phyloP scores from a whole-genome alignment of 2,888 invertebrate species.

The Ecliptopera silaceata region DNA sequence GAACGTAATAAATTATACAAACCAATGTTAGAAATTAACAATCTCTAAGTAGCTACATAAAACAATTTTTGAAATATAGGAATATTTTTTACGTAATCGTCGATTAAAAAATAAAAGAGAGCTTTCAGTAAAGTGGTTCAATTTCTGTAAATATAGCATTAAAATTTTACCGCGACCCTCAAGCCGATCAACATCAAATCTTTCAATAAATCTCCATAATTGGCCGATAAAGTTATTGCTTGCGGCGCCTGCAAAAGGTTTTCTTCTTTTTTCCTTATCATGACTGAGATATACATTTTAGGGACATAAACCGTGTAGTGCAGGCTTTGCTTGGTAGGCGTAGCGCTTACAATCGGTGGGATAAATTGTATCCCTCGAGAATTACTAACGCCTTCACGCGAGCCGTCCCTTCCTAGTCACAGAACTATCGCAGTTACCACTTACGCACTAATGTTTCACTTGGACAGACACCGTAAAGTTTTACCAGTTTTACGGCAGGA shows the following conservation, averaged over 20 bases:
- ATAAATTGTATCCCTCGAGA: conserved; percentile 75
- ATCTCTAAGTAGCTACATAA: too few relatives aligned
- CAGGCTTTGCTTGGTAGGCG: conserved; percentile 57
- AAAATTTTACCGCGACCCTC: conserved; percentile 7
- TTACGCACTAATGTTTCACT: conserved; percentile 1
- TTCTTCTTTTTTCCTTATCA: conserved; percentile 55
- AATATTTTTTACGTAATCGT: too few relatives aligned
- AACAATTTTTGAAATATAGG: too few relatives aligned
- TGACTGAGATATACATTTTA: conserved; percentile 53
- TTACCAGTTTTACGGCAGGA: too few relatives aligned
- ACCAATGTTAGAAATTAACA: too few relatives aligned
- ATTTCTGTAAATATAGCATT: conserved; percentile 8
- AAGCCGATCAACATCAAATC: conserved; percentile 20
- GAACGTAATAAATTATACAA: too few relatives aligned
- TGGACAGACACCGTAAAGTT: neutral
- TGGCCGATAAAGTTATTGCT: conserved; percentile 42
- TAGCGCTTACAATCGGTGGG: conserved; percentile 61
- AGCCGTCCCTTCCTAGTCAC: conserved; percentile 43
- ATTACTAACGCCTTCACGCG: conserved; percentile 64
- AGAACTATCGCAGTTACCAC: conserved; percentile 5
- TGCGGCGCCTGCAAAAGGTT: conserved; percentile 44
- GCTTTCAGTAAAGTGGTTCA: neutral
- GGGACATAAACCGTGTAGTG: conserved; percentile 60
- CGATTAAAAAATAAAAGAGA: neutral
- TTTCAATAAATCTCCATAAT: conserved; percentile 38